phyloP scores from a whole-genome alignment of 2,113 vertebrate genomes.

The Colossoma macropomum region DNA sequence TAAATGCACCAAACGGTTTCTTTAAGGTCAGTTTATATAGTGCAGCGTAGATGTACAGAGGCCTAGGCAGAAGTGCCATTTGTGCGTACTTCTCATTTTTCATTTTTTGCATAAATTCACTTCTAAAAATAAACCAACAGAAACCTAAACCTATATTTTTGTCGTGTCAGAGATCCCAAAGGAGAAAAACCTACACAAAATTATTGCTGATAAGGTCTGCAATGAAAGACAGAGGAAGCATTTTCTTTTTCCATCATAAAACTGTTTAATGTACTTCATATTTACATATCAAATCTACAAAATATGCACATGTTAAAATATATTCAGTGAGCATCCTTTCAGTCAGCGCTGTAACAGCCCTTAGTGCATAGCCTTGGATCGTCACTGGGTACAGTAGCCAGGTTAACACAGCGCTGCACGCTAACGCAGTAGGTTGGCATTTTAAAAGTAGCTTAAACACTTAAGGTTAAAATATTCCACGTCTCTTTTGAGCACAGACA shows the following conservation, averaged over 20 bases:
- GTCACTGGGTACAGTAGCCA: constrained; percentile 67
- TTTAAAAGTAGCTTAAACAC: constrained; percentile 35
- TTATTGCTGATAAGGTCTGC: background rate
- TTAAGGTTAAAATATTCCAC: constrained; percentile 24
- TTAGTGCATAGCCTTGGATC: constrained; percentile 66
- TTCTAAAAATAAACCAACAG: background rate
- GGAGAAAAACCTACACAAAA: background rate
- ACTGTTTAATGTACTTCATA: constrained; percentile 76
- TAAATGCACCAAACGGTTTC: background rate
- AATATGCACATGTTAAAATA: constrained; percentile 79
- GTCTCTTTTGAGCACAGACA: constrained; percentile 7
- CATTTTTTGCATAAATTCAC: background rate
- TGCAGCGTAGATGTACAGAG: background rate
- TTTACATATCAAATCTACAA: constrained; percentile 83
- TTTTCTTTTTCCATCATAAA: constrained; percentile 65
- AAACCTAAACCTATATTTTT: background rate
- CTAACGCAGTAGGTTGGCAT: constrained; percentile 53
- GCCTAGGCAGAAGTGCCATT: background rate
- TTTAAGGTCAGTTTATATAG: background rate
- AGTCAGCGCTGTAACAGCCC: constrained; percentile 66
- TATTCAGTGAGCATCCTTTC: constrained; percentile 59
- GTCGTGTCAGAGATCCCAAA: background rate
- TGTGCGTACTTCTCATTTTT: background rate
- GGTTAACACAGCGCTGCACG: constrained; percentile 51
- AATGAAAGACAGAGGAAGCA: background rate